A percentile compares a stretch with the other conserved stretches of the same genome.
Conservation (phyloP, 2,888 invertebrate species). For the Cordilura impudica region DNA sequence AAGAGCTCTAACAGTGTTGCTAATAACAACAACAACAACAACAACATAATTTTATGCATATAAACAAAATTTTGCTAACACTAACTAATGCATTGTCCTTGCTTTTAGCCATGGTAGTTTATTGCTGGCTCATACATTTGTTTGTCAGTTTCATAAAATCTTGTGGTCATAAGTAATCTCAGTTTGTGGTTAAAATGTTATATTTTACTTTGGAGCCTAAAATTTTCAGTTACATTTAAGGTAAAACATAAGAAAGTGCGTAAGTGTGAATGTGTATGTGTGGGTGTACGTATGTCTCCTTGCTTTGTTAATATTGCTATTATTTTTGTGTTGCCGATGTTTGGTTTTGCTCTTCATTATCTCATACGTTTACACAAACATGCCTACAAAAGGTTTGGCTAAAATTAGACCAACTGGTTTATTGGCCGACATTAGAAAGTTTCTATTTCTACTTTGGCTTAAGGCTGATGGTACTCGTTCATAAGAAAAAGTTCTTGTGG, state of each 20-base stretch:
- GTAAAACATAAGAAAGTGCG: neutral
- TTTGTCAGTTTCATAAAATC: conserved; percentile 61
- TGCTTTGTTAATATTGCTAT: conserved; percentile 64
- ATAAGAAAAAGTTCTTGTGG: neutral
- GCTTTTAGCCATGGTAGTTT: conserved; percentile 1
- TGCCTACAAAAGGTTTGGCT: neutral
- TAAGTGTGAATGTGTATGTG: neutral
- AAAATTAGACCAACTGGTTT: conserved; percentile 41
- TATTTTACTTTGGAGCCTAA: conserved; percentile 53
- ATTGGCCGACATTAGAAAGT: conserved; percentile 51
- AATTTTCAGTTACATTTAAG: conserved; percentile 17
- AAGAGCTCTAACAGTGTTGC: conserved; percentile 44
- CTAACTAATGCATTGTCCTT: conserved; percentile 34
- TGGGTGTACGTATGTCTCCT: neutral
- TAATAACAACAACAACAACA: conserved; percentile 26
- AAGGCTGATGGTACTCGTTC: neutral
- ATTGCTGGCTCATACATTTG: conserved; percentile 9
- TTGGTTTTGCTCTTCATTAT: conserved; percentile 56
- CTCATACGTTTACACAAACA: conserved; percentile 24
- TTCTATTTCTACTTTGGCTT: conserved; percentile 30
- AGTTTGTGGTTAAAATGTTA: conserved; percentile 73
- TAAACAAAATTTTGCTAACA: conserved; percentile 4
- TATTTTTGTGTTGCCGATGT: conserved; percentile 63
- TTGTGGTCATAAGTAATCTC: conserved; percentile 71
- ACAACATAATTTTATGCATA: conserved; percentile 13